A percentile compares a stretch with the other conserved stretches of the same genome.
Conservation (phyloP, 23 tunicate genomes). For the Halocynthia aurantium region DNA sequence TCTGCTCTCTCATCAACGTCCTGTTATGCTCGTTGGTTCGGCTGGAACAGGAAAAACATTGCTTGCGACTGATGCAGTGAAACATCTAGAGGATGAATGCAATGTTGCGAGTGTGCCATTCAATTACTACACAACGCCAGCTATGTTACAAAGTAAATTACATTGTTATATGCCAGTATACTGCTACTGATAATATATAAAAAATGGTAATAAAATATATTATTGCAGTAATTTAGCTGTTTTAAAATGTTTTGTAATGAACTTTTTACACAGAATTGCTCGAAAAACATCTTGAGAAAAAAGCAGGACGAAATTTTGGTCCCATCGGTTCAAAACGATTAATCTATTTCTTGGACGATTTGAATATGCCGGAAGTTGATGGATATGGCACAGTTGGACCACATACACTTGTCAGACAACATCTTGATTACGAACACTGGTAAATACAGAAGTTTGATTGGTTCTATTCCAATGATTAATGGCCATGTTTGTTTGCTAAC, state of each 20-base stretch:
- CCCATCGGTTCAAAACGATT: conserved; percentile 81
- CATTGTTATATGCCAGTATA: no score
- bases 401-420: conserved; percentile 80
- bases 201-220: no score
- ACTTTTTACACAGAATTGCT: conserved; percentile 34
- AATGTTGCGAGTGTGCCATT: conserved; percentile 81
- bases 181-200: no score
- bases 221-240: no score
- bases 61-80: conserved; percentile 59
- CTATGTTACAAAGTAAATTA: conserved; percentile 76
- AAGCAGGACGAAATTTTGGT: conserved; percentile 81
- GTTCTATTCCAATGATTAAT: background rate
- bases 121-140: conserved; percentile 90
- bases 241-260: no score
- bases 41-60: conserved; percentile 86
- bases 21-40: conserved; percentile 89
- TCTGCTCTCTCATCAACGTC: conserved; percentile 55
- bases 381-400: conserved; percentile 91
- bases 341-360: conserved; percentile 79
- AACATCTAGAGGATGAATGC: conserved; percentile 50
- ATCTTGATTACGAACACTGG: conserved; percentile 92
- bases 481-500: background rate
- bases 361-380: conserved; percentile 91
- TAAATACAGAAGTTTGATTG: conserved; percentile 13
- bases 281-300: conserved; percentile 86